Percentiles rank a stretch among this genome's conserved stretches.
These are phyloP conservation scores for Pelmatolapia mariae DNA, from an alignment of 2,113 vertebrate species.

Conservation along the genomic window DNA sequence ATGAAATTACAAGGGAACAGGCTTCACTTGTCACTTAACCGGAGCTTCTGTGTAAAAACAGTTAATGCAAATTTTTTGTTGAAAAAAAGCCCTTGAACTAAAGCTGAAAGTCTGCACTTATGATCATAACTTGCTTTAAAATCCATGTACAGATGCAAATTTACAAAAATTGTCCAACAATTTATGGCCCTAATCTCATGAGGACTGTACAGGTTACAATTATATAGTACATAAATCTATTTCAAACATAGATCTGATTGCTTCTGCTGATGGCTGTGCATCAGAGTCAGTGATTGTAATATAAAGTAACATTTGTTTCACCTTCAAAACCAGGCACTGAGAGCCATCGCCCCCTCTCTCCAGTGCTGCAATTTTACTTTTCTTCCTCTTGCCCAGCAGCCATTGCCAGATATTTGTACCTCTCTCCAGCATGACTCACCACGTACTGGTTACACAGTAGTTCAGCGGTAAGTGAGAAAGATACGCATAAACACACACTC, in stretches of 20 bases:
- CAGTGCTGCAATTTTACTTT: not conserved
- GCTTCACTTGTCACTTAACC: not conserved
- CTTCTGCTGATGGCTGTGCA: not conserved
- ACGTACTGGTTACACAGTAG: not conserved
- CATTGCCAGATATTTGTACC: not conserved
- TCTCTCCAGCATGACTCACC: constrained; percentile 27
- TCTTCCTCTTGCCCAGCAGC: not conserved
- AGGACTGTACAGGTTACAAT: not conserved
- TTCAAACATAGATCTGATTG: not conserved
- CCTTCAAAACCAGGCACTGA: not conserved
- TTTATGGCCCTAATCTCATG: not conserved
- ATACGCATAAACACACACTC: not conserved
- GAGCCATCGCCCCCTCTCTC: not conserved
- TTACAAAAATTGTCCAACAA: not conserved
- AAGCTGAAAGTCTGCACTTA: not conserved
- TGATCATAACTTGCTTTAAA: not conserved
- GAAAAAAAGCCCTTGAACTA: not conserved
- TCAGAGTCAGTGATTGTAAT: not conserved
- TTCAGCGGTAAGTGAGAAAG: not conserved
- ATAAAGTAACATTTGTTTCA: not conserved
- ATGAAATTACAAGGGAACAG: not conserved
- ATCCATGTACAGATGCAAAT: not conserved
- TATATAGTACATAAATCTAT: not conserved
- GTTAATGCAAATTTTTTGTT: not conserved
- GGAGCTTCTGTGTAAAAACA: not conserved